Conservation (phyloP, 2,797 vertebrate genomes). For the Pampus argenteus region DNA sequence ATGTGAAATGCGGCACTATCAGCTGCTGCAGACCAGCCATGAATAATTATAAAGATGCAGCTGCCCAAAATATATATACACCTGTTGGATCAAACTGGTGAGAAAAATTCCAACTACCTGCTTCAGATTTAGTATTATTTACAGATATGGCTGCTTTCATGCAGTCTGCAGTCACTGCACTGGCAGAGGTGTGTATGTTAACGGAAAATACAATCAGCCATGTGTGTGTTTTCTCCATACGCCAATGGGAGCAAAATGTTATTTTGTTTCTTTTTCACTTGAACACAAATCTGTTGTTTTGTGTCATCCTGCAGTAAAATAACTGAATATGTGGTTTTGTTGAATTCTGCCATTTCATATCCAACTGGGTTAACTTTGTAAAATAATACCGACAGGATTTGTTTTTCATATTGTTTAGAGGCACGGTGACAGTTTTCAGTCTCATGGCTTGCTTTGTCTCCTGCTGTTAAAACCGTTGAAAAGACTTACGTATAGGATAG, state of each 20-base stretch:
- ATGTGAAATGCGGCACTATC: not conserved
- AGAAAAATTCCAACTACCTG: not conserved
- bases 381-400: not conserved
- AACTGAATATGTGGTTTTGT: not conserved
- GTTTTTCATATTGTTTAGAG: not conserved
- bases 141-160: not conserved
- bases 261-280: not conserved
- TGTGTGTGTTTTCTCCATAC: not conserved
- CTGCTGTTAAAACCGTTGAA: not conserved
- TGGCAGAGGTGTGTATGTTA: not conserved
- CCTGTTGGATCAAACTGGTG: not conserved
- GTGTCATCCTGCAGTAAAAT: not conserved
- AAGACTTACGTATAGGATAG: not conserved
- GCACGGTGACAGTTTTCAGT: not conserved
- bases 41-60: not conserved
- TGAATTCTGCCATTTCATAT: not conserved
- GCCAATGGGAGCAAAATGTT: not conserved
- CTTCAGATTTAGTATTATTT: not conserved
- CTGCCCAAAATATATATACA: not conserved
- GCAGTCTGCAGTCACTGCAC: not conserved
- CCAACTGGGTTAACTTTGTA: not conserved
- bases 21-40: not conserved
- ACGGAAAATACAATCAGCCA: not conserved
- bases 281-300: not conserved
- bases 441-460: not conserved